A percentile compares a stretch with the other conserved stretches of the same genome.
Evolutionary conservation across 2,797 vertebrate species (phyloP).

Genomic region (Fratercula arctica): DNA sequence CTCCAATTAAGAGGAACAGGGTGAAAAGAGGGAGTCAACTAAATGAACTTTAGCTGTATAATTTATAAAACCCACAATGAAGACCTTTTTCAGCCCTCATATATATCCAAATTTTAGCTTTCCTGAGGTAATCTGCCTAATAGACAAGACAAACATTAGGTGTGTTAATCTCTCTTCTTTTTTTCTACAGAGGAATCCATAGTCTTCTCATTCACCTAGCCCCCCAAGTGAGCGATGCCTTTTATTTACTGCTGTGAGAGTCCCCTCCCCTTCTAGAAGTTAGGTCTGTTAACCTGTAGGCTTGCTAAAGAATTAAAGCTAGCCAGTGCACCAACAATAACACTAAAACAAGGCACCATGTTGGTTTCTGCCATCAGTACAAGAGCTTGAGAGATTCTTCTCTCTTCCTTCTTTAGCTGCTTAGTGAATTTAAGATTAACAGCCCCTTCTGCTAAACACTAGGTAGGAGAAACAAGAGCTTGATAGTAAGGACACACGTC

Average conservation of each 20-base stretch:
- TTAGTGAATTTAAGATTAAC: not conserved
- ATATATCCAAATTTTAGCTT: not conserved
- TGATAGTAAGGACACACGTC: accelerated
- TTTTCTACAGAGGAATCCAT: not conserved
- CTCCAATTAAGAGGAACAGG: not conserved
- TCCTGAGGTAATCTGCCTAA: not conserved
- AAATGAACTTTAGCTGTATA: not conserved
- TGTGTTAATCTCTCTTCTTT: not conserved
- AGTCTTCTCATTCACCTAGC: not conserved
- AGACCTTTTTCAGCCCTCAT: not conserved
- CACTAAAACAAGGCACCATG: not conserved
- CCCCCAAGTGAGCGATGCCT: not conserved
- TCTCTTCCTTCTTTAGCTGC: not conserved
- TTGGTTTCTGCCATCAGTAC: not conserved
- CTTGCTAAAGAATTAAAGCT: not conserved
- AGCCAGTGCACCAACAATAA: not conserved
- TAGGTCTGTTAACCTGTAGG: not conserved
- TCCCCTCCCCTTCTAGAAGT: not conserved
- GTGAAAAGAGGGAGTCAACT: not conserved
- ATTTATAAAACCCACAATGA: not conserved
- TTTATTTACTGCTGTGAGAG: not conserved
- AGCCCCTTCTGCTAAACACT: not conserved
- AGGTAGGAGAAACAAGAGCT: not conserved
- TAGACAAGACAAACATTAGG: not conserved
- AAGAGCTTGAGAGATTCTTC: not conserved